These are phyloP conservation scores for Amazona vittata DNA, from an alignment of 2,113 vertebrate genomes.

Conservation along the genomic window DNA sequence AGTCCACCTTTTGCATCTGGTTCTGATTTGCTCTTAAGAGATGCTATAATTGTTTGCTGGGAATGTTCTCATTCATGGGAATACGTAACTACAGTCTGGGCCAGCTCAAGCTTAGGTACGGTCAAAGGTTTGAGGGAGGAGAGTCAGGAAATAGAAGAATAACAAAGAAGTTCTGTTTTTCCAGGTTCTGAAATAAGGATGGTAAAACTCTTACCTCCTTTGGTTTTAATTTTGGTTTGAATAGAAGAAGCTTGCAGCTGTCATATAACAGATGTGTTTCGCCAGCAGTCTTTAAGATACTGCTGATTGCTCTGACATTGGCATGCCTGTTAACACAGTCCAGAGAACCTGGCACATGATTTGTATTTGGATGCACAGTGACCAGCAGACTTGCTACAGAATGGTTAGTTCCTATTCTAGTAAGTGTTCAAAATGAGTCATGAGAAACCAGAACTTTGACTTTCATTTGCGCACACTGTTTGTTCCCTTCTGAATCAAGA, in stretches of 20 bases:
- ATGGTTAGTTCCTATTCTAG: background rate
- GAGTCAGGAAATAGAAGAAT: background rate
- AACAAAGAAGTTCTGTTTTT: background rate
- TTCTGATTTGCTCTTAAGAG: background rate
- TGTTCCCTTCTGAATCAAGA: background rate
- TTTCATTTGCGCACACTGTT: background rate
- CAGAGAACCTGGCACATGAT: background rate
- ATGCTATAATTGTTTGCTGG: background rate
- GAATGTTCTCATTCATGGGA: background rate
- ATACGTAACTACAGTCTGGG: background rate
- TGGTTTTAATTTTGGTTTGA: background rate
- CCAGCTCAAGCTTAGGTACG: background rate
- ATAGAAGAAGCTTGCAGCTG: background rate
- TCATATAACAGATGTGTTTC: background rate
- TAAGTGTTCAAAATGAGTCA: background rate
- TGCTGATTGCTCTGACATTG: background rate
- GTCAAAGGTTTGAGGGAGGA: background rate
- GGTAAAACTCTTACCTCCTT: background rate
- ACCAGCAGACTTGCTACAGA: fast-evolving
- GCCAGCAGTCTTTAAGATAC: background rate
- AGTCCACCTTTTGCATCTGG: background rate
- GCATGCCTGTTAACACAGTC: background rate
- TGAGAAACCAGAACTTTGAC: background rate
- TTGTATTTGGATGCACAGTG: background rate
- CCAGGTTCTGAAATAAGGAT: background rate